Conservation (phyloP, 2,888 invertebrate genomes). For the Malacosoma neustria region DNA sequence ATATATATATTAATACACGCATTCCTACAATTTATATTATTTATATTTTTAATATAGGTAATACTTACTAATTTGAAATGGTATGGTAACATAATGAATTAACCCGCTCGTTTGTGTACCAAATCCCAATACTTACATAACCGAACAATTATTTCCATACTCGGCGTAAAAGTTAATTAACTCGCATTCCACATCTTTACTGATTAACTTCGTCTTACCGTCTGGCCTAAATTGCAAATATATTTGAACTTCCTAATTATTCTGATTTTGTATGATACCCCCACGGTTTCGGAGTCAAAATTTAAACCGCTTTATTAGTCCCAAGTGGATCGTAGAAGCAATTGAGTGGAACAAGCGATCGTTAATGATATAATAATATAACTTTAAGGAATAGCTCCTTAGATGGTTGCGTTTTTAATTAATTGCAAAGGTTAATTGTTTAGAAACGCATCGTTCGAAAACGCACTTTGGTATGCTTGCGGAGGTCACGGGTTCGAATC, state of each 20-base stretch:
- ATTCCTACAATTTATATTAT: no score
- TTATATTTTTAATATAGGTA: no score
- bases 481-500: no score
- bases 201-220: constrained; percentile 36
- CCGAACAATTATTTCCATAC: constrained; percentile 37
- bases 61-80: no score
- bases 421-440: background rate
- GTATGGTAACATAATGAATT: no score
- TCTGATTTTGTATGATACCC: constrained; percentile 13
- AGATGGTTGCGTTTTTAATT: background rate
- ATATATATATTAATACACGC: no score
- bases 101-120: background rate
- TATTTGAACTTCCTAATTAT: constrained; percentile 22
- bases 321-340: constrained; percentile 5
- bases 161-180: constrained; percentile 42
- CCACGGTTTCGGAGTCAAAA: constrained; percentile 2
- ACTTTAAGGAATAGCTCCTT: background rate
- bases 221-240: constrained; percentile 24
- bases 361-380: background rate
- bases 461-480: no score
- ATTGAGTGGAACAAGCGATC: constrained; percentile 12
- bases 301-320: constrained; percentile 6
- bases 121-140: constrained; percentile 8
- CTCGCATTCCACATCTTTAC: constrained; percentile 39
- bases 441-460: no score